Percentiles rank a stretch among this genome's conserved stretches.
phyloP scores from a whole-genome alignment of 2,797 vertebrate species.

The Trichosurus vulpecula region DNA sequence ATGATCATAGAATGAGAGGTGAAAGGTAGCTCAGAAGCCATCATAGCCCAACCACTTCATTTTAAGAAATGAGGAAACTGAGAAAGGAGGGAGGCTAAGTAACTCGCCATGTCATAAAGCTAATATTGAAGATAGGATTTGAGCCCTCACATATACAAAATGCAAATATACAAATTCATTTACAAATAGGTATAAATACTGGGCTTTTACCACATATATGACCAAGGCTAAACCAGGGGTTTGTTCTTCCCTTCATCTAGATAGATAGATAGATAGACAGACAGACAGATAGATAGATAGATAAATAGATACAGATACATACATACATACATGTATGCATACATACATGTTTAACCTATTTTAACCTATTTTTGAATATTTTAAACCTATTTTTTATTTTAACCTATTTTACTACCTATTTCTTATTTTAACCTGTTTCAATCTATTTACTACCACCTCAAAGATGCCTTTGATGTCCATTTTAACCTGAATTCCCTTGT shows the following conservation, averaged over 20 bases:
- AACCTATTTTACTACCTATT: no score
- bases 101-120: neutral
- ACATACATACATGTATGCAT: neutral
- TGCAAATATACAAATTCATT: neutral
- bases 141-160: no score
- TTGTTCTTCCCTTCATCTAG: neutral
- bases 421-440: no score
- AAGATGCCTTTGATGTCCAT: neutral
- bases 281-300: no score
- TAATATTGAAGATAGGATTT: neutral
- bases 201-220: neutral
- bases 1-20: neutral
- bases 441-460: neutral
- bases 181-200: neutral
- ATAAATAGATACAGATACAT: no score
- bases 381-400: no score
- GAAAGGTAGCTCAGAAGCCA: neutral
- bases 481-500: slow-evolving; percentile 1
- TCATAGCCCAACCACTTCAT: neutral
- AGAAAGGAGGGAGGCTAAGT: neutral
- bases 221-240: neutral
- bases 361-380: no score
- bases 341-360: no score
- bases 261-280: no score
- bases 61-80: neutral